Base-by-base conservation (phyloP, 2,888 invertebrate genomes). In the Tetragonula carbonaria region DNA sequence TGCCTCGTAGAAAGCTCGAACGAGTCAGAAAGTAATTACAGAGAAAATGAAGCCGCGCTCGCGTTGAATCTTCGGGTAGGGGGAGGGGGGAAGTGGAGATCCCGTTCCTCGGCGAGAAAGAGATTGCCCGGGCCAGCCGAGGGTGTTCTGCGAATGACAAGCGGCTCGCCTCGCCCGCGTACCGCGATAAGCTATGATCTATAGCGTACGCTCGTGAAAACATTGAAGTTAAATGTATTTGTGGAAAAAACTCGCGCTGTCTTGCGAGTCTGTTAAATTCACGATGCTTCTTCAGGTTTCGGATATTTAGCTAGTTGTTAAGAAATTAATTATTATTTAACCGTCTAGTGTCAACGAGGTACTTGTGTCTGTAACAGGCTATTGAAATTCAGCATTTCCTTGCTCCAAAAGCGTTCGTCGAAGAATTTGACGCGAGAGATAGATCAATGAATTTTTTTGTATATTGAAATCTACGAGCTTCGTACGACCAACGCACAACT, bases 21-120 rank as follows among this genome's bases (percentile, higher is more conserved):
- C 74, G 85, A 85, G 85, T 85, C 85, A 55, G 85, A 85, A 85
- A 85, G 85, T 85, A 85, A 85, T 85, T 85, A 85, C 85, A 81
- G 86, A 86, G 75, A 66, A 81, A 78, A 81, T 78, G 81, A 85
- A 85, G 76, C 74, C 66, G 76, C 68, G 82, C 76, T 82, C 73
- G 2, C 68, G 78, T 72, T 71, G 78, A 72, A 72, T 84, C 84
- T 84, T 83, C 63, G 33, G 79, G 70, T 85, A 66, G 67, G 45
- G 66, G 6, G 8, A 6, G 33, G 73, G 74, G 85, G 66, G 71
- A 23, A n/a, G 45, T 62, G 38, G 45, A 11, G 74, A 67, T 74
- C 63, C 53, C 21, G 65, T 53, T 68, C 2, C 57, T 38, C 57
- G 38, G 45, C 59, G 78, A 75, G 73, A 86, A 70, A 81, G 79